These are phyloP conservation scores for Lanius collurio DNA, from an alignment of 2,113 vertebrate genomes.

Conservation along the genomic window DNA sequence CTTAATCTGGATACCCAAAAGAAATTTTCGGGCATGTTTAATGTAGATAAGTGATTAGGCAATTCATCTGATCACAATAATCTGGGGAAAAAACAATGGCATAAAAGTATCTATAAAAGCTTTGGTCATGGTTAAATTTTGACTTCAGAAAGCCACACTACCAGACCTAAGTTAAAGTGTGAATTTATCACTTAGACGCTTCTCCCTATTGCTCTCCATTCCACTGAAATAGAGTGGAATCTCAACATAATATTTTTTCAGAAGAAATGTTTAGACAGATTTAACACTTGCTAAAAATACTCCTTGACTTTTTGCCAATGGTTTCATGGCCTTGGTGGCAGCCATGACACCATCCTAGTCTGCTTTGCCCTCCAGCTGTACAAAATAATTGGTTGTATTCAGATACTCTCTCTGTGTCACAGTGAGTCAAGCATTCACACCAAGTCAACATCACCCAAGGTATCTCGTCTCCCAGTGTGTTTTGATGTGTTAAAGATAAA, in stretches of 20 bases:
- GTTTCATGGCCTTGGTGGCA: neutral
- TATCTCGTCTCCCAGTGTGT: neutral
- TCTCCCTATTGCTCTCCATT: neutral
- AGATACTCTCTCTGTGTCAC: neutral
- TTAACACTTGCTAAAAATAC: neutral
- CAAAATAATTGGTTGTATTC: neutral
- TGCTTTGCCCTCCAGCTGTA: neutral
- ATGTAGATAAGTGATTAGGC: neutral
- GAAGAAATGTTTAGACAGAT: neutral
- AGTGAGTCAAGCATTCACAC: neutral
- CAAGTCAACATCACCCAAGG: neutral
- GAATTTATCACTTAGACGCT: neutral
- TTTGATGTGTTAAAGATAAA: neutral
- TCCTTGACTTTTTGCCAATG: neutral
- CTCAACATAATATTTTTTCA: neutral
- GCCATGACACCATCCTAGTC: neutral
- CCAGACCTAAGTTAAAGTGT: neutral
- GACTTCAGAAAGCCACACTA: neutral
- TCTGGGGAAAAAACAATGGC: neutral
- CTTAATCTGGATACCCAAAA: conserved; percentile 1
- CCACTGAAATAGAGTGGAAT: neutral
- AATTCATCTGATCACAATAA: neutral
- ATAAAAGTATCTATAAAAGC: neutral
- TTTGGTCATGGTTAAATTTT: neutral
- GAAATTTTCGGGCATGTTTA: neutral